Evolutionary conservation across 2,113 vertebrate genomes (phyloP).

Genomic region (Microcebus griseorufus): DNA sequence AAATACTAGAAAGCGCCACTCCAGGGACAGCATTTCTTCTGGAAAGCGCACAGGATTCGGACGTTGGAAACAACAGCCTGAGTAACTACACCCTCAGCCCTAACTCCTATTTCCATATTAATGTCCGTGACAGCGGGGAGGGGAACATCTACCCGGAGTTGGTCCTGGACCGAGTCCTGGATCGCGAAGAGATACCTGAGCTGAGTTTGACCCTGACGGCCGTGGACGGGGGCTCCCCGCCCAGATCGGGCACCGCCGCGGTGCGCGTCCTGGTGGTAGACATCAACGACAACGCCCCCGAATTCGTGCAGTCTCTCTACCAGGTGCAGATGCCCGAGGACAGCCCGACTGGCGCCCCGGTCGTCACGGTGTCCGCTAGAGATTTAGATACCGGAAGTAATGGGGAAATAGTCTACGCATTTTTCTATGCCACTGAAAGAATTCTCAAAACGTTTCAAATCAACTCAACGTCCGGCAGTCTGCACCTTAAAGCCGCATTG

Average conservation of each 20-base stretch:
- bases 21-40: slow-evolving; percentile 67
- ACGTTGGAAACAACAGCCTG: slow-evolving; percentile 75
- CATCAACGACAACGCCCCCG: slow-evolving; percentile 75
- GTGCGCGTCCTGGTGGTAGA: slow-evolving; percentile 74
- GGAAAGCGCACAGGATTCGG: slow-evolving; percentile 72
- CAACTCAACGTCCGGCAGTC: slow-evolving; percentile 48
- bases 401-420: slow-evolving; percentile 60
- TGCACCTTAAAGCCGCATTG: slow-evolving; percentile 52
- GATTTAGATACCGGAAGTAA: slow-evolving; percentile 69
- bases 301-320: slow-evolving; percentile 64
- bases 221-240: slow-evolving; percentile 65
- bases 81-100: slow-evolving; percentile 76
- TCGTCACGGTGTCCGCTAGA: slow-evolving; percentile 31
- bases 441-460: slow-evolving; percentile 69
- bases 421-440: slow-evolving; percentile 67
- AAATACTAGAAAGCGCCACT: slow-evolving; percentile 59
- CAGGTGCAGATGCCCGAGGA: slow-evolving; percentile 61
- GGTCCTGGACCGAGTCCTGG: slow-evolving; percentile 64
- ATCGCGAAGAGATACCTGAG: slow-evolving; percentile 65
- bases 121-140: fast-evolving
- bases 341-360: slow-evolving; percentile 27
- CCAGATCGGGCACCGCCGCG: slow-evolving; percentile 22
- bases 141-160: slow-evolving; percentile 41
- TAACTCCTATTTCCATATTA: slow-evolving; percentile 76
- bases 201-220: slow-evolving; percentile 69